A percentile compares a stretch with the other conserved stretches of the same genome.
Conservation (phyloP, 2,113 vertebrate genomes). For the Cyrtonyx montezumae region DNA sequence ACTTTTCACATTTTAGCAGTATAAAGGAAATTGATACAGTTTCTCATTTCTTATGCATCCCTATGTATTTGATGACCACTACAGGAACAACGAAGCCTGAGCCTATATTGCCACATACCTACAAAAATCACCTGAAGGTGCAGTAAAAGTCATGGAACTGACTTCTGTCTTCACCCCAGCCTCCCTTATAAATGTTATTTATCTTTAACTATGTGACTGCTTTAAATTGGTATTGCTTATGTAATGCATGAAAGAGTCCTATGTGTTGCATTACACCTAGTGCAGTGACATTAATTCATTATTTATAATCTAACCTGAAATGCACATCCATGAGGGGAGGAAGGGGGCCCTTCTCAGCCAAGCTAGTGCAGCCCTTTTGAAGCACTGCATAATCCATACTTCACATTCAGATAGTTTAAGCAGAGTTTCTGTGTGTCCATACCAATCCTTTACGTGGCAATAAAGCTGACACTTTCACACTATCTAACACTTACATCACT, state of each 20-base stretch:
- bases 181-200: neutral
- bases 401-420: neutral
- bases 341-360: neutral
- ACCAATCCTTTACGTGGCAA: neutral
- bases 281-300: neutral
- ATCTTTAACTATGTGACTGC: neutral
- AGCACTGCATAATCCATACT: neutral
- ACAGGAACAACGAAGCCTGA: neutral
- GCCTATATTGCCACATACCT: rapidly evolving
- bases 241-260: neutral
- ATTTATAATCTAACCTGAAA: neutral
- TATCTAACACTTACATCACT: neutral
- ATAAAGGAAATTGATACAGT: neutral
- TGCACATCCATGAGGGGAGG: neutral
- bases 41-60: neutral
- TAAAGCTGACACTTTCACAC: neutral
- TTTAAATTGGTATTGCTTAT: neutral
- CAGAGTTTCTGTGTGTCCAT: neutral
- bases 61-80: neutral
- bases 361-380: neutral
- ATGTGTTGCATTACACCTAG: neutral
- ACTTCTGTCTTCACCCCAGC: neutral
- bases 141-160: neutral
- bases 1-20: neutral
- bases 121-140: neutral